These are phyloP conservation scores for Plebejus argus DNA, from an alignment of 2,888 invertebrate genomes.

Conservation along the genomic window DNA sequence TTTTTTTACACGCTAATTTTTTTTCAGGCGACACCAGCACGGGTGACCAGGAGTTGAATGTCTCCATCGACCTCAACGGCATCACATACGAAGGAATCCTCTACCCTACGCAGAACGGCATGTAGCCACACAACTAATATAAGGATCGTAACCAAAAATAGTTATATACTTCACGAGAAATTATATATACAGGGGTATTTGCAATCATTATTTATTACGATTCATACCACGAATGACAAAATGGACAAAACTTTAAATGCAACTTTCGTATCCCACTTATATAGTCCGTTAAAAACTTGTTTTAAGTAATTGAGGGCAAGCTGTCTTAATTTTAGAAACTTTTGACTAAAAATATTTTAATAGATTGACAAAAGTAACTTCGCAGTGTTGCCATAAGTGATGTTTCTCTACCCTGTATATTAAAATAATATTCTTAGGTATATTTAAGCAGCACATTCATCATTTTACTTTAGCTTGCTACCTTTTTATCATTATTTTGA, in stretches of 20 bases:
- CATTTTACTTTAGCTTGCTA: slow-evolving; percentile 15
- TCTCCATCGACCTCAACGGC: slow-evolving; percentile 98
- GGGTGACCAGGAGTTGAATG: slow-evolving; percentile 93
- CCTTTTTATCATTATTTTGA: slow-evolving; percentile 26
- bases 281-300: not conserved
- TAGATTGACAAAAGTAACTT: not conserved
- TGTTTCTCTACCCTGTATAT: slow-evolving; percentile 15
- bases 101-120: slow-evolving; percentile 79
- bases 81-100: slow-evolving; percentile 97
- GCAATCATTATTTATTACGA: slow-evolving; percentile 26
- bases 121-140: slow-evolving; percentile 20
- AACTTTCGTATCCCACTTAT: not conserved
- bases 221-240: not conserved
- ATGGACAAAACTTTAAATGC: slow-evolving; percentile 10
- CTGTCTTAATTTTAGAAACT: not conserved
- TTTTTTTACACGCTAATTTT: slow-evolving; percentile 39
- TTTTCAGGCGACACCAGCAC: slow-evolving; percentile 89
- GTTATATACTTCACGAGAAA: slow-evolving; percentile 18
- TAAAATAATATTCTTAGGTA: not conserved
- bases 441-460: not conserved
- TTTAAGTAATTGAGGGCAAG: not conserved
- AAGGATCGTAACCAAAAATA: slow-evolving; percentile 32
- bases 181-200: slow-evolving; percentile 29
- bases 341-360: not conserved
- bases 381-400: slow-evolving; percentile 4